Percentiles rank a stretch among this genome's conserved stretches.
phyloP scores from a whole-genome alignment of 2,113 vertebrate species.

The Hippoglossus stenolepis region DNA sequence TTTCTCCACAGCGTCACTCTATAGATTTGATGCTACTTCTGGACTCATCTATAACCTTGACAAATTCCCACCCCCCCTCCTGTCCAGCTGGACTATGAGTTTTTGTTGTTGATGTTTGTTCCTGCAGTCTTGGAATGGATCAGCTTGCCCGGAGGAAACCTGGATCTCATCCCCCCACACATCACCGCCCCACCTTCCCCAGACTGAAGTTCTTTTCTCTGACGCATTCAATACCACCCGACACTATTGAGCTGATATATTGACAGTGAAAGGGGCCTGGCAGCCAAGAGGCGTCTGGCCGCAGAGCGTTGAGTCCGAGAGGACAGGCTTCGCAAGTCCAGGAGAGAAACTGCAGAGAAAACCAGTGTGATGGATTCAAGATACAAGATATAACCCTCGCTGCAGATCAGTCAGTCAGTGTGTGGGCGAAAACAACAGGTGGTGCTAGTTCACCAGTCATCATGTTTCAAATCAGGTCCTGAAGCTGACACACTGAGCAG shows the following conservation, averaged over 20 bases:
- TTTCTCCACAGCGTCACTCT: slow-evolving; percentile 1
- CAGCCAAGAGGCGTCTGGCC: slow-evolving; percentile 68
- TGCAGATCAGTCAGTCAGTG: background rate
- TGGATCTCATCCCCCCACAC: slow-evolving; percentile 24
- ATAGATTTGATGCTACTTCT: slow-evolving; percentile 21
- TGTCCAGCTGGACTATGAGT: background rate
- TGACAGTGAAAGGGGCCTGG: slow-evolving; percentile 56
- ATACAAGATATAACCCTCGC: slow-evolving; percentile 1
- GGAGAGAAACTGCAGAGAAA: background rate
- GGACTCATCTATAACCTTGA: slow-evolving; percentile 34
- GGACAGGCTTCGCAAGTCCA: background rate
- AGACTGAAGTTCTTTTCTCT: slow-evolving; percentile 65
- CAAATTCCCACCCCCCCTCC: slow-evolving; percentile 8
- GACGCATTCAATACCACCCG: slow-evolving; percentile 75
- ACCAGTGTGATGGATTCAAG: background rate
- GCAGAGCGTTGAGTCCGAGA: slow-evolving; percentile 2
- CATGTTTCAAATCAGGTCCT: slow-evolving; percentile 1
- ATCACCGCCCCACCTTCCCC: slow-evolving; percentile 26
- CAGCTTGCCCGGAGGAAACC: slow-evolving; percentile 28
- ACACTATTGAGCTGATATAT: slow-evolving; percentile 79
- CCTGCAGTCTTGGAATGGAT: slow-evolving; percentile 36
- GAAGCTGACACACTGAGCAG: slow-evolving; percentile 32
- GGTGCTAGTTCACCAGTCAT: slow-evolving; percentile 67
- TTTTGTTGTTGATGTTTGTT: background rate
- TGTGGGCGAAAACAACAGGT: slow-evolving; percentile 62